Percentiles rank a stretch among this genome's conserved stretches.
Conservation (phyloP, 23 tunicate species). For the Trididemnum nubilum region DNA sequence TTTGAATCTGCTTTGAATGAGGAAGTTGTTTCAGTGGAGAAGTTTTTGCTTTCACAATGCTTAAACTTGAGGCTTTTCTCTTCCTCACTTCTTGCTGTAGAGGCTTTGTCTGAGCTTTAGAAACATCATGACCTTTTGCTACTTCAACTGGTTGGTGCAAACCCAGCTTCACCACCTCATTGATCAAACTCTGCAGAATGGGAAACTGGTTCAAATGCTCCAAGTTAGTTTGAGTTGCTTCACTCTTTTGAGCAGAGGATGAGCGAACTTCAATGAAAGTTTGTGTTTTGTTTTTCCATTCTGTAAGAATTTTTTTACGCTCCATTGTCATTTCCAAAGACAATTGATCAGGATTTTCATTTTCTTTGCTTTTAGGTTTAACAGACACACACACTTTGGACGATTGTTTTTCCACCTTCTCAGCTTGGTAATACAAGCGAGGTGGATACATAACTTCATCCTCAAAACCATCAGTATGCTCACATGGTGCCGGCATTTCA, state of each 20-base stretch:
- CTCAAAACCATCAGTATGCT: neutral
- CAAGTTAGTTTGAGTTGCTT: conserved; percentile 61
- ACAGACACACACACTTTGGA: neutral
- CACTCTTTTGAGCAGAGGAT: conserved; percentile 25
- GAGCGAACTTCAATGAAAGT: neutral
- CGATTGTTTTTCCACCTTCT: neutral
- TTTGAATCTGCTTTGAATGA: neutral
- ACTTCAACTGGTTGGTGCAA: conserved; percentile 14
- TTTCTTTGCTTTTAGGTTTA: neutral
- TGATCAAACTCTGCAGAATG: conserved; percentile 42
- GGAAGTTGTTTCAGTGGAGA: neutral
- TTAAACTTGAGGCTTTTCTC: neutral
- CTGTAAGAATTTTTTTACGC: neutral
- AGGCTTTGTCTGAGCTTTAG: neutral
- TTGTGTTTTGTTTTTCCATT: conserved; percentile 19
- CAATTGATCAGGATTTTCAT: neutral
- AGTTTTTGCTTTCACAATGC: neutral
- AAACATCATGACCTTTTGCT: neutral
- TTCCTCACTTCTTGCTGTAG: neutral
- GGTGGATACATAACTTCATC: conserved; percentile 56
- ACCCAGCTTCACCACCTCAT: conserved; percentile 60
- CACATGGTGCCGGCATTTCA: neutral
- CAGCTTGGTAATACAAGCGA: conserved; percentile 46
- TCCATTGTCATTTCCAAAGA: neutral
- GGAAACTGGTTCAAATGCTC: conserved; percentile 45